Percentiles rank a stretch among this genome's conserved stretches.
These are phyloP conservation scores for Octonoba sinensis DNA, from an alignment of 2,888 invertebrate genomes.

Conservation along the genomic window DNA sequence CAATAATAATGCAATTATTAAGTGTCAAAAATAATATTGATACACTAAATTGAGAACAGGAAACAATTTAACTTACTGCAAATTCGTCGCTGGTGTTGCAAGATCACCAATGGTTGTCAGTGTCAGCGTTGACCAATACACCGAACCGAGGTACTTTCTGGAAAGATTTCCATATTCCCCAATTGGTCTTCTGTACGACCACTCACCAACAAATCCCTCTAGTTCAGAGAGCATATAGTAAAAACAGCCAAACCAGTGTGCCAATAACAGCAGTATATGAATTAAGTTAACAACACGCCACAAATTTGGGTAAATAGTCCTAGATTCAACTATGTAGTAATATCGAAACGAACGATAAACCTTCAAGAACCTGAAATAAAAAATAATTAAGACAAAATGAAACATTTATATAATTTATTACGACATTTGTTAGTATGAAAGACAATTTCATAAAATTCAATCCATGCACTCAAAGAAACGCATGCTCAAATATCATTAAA, in stretches of 20 bases:
- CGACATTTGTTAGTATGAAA: no score
- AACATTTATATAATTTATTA: no score
- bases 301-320: constrained; percentile 95
- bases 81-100: constrained; percentile 94
- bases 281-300: constrained; percentile 95
- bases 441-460: no score
- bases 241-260: constrained; percentile 98
- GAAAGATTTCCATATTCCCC: constrained; percentile 91
- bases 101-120: constrained; percentile 96
- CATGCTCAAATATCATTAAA: no score
- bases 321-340: constrained; percentile 95
- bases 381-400: background rate
- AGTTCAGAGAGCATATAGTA: constrained; percentile 94
- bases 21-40: no score
- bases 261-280: constrained; percentile 92
- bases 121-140: constrained; percentile 97
- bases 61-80: constrained; percentile 83
- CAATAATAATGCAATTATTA: no score
- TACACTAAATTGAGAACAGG: no score
- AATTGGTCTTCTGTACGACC: constrained; percentile 73
- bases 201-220: constrained; percentile 80
- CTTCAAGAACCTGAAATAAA: constrained; percentile 71
- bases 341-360: constrained; percentile 90
- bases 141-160: constrained; percentile 91
- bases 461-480: no score